Evolutionary conservation across 2,113 vertebrate genomes (phyloP).

Genomic region (Xenotilapia caudafasciata): DNA sequence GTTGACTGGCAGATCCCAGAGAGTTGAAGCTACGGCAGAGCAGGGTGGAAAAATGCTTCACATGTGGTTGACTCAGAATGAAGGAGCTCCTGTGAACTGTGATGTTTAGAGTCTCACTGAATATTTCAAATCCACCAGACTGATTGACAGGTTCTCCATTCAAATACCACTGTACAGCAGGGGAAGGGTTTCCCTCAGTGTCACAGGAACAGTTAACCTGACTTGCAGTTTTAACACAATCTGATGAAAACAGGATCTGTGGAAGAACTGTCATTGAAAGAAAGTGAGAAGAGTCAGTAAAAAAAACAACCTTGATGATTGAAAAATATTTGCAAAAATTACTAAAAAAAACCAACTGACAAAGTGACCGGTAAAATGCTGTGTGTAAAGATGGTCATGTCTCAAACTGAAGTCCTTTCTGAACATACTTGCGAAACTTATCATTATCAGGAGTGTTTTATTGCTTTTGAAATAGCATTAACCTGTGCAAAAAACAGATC

Average conservation of each 20-base stretch:
- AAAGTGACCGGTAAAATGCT: accelerated
- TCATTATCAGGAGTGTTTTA: too few species aligned
- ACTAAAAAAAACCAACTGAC: accelerated
- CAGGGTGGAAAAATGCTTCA: not conserved
- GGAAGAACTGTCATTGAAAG: not conserved
- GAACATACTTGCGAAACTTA: too few species aligned
- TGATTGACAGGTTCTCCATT: not conserved
- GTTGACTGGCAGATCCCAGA: not conserved
- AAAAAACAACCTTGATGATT: not conserved
- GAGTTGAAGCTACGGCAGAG: slow-evolving; percentile 10
- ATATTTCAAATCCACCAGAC: not conserved
- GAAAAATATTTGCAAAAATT: not conserved
- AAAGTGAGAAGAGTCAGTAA: accelerated
- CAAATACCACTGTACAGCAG: slow-evolving; percentile 3
- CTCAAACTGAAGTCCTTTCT: not conserved
- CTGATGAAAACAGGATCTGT: not conserved
- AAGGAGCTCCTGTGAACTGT: not conserved
- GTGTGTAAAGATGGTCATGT: not conserved
- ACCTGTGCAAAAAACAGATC: too few species aligned
- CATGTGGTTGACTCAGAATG: not conserved
- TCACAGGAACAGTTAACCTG: slow-evolving; percentile 22
- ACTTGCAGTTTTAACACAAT: not conserved
- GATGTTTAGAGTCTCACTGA: not conserved
- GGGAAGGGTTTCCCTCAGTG: slow-evolving; percentile 7
- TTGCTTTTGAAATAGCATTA: too few species aligned